Evolutionary conservation across 2,888 invertebrate genomes (phyloP).

Genomic region (Drosophila austrosaltans): DNA sequence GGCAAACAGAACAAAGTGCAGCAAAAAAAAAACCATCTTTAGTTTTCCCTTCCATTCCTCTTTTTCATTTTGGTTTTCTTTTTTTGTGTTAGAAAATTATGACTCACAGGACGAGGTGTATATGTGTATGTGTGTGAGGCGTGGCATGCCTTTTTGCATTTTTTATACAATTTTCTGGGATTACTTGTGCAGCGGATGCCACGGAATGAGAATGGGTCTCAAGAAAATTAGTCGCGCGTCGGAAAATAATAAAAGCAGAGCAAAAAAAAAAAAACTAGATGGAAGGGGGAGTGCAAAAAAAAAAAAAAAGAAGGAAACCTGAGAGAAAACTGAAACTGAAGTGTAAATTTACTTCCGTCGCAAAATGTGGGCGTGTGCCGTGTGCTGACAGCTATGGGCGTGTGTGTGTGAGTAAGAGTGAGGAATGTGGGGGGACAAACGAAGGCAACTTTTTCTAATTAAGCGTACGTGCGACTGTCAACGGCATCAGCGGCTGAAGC

Average conservation of each 20-base stretch:
- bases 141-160: constrained; percentile 48
- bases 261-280: constrained; percentile 22
- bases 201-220: constrained; percentile 34
- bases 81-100: constrained; percentile 58
- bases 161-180: constrained; percentile 44
- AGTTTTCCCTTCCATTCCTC: constrained; percentile 11
- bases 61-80: not conserved
- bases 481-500: constrained; percentile 50
- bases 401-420: constrained; percentile 30
- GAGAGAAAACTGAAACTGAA: constrained; percentile 48
- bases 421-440: constrained; percentile 32
- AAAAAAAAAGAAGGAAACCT: constrained; percentile 2
- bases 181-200: constrained; percentile 42
- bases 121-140: constrained; percentile 22
- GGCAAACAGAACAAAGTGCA: constrained; percentile 58
- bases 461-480: constrained; percentile 76
- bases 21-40: constrained; percentile 8
- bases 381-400: constrained; percentile 52
- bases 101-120: constrained; percentile 34
- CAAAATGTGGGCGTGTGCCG: constrained; percentile 55
- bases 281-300: too few species aligned
- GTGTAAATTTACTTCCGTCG: constrained; percentile 75
- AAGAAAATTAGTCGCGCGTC: constrained; percentile 74
- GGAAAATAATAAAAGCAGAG: constrained; percentile 69
- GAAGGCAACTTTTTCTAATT: constrained; percentile 73